Evolutionary conservation across 2,888 invertebrate species (phyloP), one percentile per base, ranked within the genome.

Genomic region (Archips crataeganus): DNA sequence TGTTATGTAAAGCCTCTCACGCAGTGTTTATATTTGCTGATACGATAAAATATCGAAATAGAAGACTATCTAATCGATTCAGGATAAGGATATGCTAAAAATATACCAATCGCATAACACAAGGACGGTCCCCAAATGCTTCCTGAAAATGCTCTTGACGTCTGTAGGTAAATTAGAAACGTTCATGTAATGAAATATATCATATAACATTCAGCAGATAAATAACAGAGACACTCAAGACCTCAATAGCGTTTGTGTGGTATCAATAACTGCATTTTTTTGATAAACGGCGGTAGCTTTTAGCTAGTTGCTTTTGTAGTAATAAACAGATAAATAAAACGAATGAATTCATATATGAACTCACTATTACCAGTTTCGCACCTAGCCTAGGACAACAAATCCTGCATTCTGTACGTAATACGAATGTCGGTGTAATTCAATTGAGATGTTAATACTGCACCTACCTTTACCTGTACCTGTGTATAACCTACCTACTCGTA

Each of bases 31-130:
- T 45, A 63, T 11, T 59, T 10, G 11, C 8, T 9, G 61, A 45
- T 2, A 36, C 36, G 71, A 66, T 71, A 71, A 71, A 59, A 6
- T 15, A 59, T 73, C 54, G 63, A 73, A 73, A 73, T 73, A 51
- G 59, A 36, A 3, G 6, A 8, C 68, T 73, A 73, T 68, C 73
- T 73, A 73, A 73, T 73, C 73, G 64, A 49, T 39, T 45, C 45
- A 11, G 70, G 51, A 63, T 68, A 45, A 23, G 59, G 59, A 69
- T 69, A 60, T 57, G 4, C 63, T 73, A 73, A 64, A 73, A 73
- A 73, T 73, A 73, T 34, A 36, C 51, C 57, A 47, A 49, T 59
- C 63, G 47, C 13, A 64, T 67, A 68, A 68, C 34, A 15, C 34
- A 49, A 59, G 34, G 47, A 9, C 47, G 63, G 47, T 9, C 6